These are phyloP conservation scores for Eledona agricola DNA, from an alignment of 2,888 invertebrate genomes.

Conservation along the genomic window DNA sequence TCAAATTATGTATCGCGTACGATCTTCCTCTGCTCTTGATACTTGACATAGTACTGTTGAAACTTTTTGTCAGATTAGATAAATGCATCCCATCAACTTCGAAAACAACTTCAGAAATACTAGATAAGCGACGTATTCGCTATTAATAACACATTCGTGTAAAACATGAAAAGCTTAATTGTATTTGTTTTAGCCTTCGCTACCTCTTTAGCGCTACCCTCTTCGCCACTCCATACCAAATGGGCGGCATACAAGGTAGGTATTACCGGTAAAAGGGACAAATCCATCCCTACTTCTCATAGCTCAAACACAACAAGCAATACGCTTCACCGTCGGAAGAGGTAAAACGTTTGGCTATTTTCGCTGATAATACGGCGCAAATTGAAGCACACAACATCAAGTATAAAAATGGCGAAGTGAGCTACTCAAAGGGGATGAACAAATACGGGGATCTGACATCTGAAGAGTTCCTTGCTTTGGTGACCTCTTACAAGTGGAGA, in stretches of 20 bases:
- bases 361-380: constrained; percentile 80
- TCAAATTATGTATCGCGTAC: too few species aligned
- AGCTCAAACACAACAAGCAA: constrained; percentile 47
- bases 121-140: too few species aligned
- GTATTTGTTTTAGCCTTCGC: background rate
- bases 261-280: too few species aligned
- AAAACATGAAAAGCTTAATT: background rate
- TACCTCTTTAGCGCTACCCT: background rate
- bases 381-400: constrained; percentile 79
- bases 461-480: constrained; percentile 72
- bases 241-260: too few species aligned
- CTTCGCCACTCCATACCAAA: too few species aligned
- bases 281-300: too few species aligned
- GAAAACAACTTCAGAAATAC: too few species aligned
- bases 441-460: constrained; percentile 83
- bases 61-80: too few species aligned
- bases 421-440: constrained; percentile 74
- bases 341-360: constrained; percentile 81
- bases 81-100: too few species aligned
- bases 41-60: too few species aligned
- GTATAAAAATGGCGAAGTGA: constrained; percentile 69
- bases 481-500: constrained; percentile 55
- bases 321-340: constrained; percentile 77
- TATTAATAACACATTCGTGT: too few species aligned
- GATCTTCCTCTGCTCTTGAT: too few species aligned